Evolutionary conservation across 2,888 invertebrate species (phyloP), one percentile per base, ranked within the genome.

Genomic region (Esperia sulphurella): DNA sequence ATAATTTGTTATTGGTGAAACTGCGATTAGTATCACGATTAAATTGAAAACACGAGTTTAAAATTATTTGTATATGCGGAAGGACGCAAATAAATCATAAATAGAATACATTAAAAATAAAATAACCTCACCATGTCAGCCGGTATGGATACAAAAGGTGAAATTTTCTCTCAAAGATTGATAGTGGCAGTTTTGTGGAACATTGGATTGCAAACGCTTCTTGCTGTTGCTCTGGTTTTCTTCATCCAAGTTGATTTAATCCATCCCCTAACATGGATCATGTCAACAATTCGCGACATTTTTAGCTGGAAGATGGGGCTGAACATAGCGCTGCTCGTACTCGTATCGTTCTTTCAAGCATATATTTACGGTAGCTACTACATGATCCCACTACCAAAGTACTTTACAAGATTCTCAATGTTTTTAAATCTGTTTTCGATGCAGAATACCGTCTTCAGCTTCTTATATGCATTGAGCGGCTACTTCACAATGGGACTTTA

Each of bases 341-440:
- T 88, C 28, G 90, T 94, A 0, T 92, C 94, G 8, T 91, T 94
- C 52, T 87, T 93, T 6, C 94, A 95, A 79, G 94, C 95, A n/a
- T 84, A 94, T 38, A 88, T 94, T 33, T 92, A 93, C 65, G 93
- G 93, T 41, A 94, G 93, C 66, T 93, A 92, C 56, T 94, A 94
- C 60, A 87, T 94, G 21, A 82, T 90, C 14, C 91, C 91, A 43
- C 80, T 91, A 35, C 87, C 90, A 0, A 94, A 93, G 62, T 91
- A 91, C 53, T 90, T 92, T 37, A 94, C 93, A 10, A 91, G 95
- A 61, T 94, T 94, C 61, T 90, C 91, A 3, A 93, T 92, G 81
- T 83, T 95, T 45, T 66, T 92, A 31, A 91, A 91, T 35, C 84
- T 93, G 58, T 92, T 94, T 58, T 91, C 93, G 0, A 52, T 92